Evolutionary conservation across 2,797 vertebrate genomes (phyloP).

Genomic region (Pterois miles): DNA sequence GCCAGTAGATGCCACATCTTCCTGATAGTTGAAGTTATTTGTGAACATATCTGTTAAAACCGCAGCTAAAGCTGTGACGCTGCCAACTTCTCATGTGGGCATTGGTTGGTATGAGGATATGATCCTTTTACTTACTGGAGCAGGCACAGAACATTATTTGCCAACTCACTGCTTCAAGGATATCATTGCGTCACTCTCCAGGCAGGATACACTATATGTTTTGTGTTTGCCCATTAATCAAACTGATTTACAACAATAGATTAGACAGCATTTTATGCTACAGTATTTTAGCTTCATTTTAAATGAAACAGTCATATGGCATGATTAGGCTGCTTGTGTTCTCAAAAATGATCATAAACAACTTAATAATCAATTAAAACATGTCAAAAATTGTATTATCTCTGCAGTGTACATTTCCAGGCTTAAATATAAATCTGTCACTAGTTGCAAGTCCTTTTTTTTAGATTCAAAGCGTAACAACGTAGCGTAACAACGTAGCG

Average conservation of each 20-base stretch:
- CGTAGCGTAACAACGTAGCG: too few relatives aligned
- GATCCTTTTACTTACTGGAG: not conserved
- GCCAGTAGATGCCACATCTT: not conserved
- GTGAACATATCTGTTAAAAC: not conserved
- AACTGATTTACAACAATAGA: not conserved
- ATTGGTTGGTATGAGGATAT: slow-evolving; percentile 53
- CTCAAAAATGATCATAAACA: not conserved
- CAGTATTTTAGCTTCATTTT: not conserved
- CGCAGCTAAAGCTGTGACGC: fast-evolving
- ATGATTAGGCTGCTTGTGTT: not conserved
- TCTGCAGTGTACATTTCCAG: not conserved
- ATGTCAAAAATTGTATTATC: not conserved
- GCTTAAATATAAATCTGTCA: not conserved
- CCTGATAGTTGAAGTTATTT: not conserved
- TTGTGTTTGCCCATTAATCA: not conserved
- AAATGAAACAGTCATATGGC: not conserved
- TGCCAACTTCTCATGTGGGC: slow-evolving; percentile 1
- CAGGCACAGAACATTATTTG: not conserved
- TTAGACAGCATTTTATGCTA: not conserved
- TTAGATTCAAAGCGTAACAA: not conserved
- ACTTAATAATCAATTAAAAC: not conserved
- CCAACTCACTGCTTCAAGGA: not conserved
- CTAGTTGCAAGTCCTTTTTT: not conserved
- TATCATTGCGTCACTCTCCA: not conserved
- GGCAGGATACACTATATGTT: not conserved